Conservation (phyloP, 2,797 vertebrate genomes). For the Limnodromus scolopaceus region DNA sequence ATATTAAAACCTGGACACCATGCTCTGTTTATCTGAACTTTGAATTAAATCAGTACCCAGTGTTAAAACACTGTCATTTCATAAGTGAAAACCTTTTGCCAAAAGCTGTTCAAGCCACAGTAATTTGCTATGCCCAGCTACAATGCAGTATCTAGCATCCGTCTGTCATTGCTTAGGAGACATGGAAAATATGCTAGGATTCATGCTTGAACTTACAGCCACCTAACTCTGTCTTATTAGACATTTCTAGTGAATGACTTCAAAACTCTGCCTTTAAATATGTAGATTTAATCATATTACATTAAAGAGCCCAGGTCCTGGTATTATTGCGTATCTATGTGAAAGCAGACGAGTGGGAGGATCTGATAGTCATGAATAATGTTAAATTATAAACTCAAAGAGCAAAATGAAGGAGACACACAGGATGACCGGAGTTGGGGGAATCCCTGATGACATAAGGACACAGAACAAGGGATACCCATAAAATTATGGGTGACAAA, state of each 20-base stretch:
- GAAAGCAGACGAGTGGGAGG: neutral
- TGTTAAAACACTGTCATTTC: neutral
- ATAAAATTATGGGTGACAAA: neutral
- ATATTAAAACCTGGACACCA: neutral
- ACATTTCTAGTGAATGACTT: neutral
- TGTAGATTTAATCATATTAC: neutral
- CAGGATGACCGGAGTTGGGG: neutral
- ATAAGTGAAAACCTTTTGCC: neutral
- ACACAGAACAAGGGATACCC: neutral
- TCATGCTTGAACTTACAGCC: neutral
- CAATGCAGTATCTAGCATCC: neutral
- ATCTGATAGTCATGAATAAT: neutral
- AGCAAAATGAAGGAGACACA: neutral
- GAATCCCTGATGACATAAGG: neutral
- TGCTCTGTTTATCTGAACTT: neutral
- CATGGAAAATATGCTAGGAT: neutral
- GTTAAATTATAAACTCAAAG: neutral
- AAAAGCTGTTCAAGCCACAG: neutral
- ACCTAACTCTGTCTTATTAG: neutral
- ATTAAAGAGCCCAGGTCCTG: neutral
- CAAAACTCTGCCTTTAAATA: neutral
- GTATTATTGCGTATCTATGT: neutral
- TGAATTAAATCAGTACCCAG: neutral
- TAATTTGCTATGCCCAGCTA: neutral
- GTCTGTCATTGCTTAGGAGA: neutral